These are phyloP conservation scores for Sakesphorus luctuosus DNA, from an alignment of 2,113 vertebrate species.

Conservation along the genomic window DNA sequence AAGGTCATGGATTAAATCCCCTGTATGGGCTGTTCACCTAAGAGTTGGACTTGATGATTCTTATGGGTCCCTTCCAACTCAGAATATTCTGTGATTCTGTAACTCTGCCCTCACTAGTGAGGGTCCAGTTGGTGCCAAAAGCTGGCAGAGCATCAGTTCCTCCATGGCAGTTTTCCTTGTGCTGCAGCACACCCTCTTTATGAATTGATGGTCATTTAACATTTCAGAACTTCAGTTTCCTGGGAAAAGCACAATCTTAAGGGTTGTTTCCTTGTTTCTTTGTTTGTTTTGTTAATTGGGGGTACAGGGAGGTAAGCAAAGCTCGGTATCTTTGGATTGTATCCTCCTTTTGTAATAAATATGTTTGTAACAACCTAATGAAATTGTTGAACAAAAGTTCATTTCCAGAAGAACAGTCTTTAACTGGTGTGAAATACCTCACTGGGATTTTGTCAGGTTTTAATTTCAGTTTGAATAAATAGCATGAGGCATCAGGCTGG, in stretches of 20 bases:
- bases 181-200: not conserved
- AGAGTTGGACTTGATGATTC: not conserved
- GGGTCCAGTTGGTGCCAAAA: not conserved
- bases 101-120: not conserved
- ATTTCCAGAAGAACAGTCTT: constrained; percentile 79
- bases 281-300: not conserved
- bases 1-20: not conserved
- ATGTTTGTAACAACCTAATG: constrained; percentile 71
- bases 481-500: constrained; percentile 74
- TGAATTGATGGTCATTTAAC: not conserved
- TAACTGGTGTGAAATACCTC: constrained; percentile 70
- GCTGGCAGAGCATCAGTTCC: not conserved
- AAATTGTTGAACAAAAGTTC: constrained; percentile 74
- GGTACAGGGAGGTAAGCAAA: not conserved
- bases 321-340: constrained; percentile 55
- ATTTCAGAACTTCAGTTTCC: not conserved
- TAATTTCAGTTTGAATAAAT: constrained; percentile 85
- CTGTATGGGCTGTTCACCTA: not conserved
- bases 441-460: constrained; percentile 79
- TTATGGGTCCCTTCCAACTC: not conserved
- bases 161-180: not conserved
- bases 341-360: constrained; percentile 69
- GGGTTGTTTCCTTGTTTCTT: not conserved
- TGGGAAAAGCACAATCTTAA: not conserved
- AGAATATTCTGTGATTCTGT: not conserved